Conservation (phyloP, 1,140 invertebrate species). For the Cyclina sinensis region DNA sequence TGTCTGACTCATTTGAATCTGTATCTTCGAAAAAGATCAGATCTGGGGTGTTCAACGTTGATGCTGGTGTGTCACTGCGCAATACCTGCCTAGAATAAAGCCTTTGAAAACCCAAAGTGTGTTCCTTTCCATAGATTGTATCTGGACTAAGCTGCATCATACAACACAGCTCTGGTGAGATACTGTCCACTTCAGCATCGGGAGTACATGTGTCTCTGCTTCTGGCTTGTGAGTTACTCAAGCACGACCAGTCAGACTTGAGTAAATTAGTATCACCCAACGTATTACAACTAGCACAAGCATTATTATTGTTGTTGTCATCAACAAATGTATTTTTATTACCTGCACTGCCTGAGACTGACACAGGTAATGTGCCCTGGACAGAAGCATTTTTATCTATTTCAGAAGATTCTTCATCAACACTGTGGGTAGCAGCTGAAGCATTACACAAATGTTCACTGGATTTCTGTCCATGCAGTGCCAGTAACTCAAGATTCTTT, state of each 20-base stretch:
- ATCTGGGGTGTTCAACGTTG: slow-evolving; percentile 54
- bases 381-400: neutral
- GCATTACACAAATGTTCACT: neutral
- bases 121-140: slow-evolving; percentile 43
- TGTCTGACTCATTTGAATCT: neutral
- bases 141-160: slow-evolving; percentile 30
- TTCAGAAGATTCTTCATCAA: neutral
- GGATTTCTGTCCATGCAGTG: neutral
- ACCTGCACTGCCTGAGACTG: neutral
- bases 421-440: neutral
- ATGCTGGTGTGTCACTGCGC: neutral
- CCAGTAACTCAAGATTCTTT: too few relatives aligned
- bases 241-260: neutral
- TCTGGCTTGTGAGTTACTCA: neutral
- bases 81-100: neutral
- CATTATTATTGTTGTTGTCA: neutral
- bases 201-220: neutral
- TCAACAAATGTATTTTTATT: neutral
- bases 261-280: neutral
- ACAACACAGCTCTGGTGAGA: slow-evolving; percentile 39
- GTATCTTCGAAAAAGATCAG: slow-evolving; percentile 38
- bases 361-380: neutral
- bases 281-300: neutral
- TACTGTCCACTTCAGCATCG: slow-evolving; percentile 28
- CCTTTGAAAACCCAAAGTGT: slow-evolving; percentile 6